A percentile compares a stretch with the other conserved stretches of the same genome.
Conservation (phyloP, 2,888 invertebrate genomes). For the Ophion slaviceki region DNA sequence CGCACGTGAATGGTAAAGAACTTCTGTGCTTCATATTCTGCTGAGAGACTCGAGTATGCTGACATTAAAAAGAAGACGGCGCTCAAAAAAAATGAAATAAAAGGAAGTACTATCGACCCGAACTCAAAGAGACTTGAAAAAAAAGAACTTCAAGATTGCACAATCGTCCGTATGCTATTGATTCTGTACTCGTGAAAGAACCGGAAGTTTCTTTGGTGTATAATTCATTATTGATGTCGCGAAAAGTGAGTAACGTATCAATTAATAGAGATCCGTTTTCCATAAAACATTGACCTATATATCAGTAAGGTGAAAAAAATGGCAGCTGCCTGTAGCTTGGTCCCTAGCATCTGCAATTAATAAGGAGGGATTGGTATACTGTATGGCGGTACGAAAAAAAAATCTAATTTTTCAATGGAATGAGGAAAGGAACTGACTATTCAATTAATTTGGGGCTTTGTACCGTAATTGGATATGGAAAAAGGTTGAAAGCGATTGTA, state of each 20-base stretch:
- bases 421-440: too few relatives aligned
- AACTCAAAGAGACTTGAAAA: constrained; percentile 4
- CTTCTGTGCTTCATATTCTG: constrained; percentile 36
- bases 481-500: too few relatives aligned
- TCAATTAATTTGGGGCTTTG: too few relatives aligned
- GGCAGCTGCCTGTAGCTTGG: too few relatives aligned
- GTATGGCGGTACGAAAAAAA: too few relatives aligned
- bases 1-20: constrained; percentile 5
- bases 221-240: not conserved
- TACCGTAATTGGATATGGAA: too few relatives aligned
- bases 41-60: constrained; percentile 38
- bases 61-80: constrained; percentile 50
- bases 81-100: constrained; percentile 28
- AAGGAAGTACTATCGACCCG: constrained; percentile 51
- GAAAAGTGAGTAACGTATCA: not conserved
- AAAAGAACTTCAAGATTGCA: constrained; percentile 28
- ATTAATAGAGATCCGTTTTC: too few relatives aligned
- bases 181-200: constrained; percentile 18
- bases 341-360: too few relatives aligned
- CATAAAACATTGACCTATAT: too few relatives aligned
- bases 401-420: too few relatives aligned
- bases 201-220: not conserved
- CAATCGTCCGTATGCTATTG: constrained; percentile 30
- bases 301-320: too few relatives aligned
- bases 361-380: too few relatives aligned